Evolutionary conservation across 2,113 vertebrate genomes (phyloP), one percentile per base, ranked within the genome.

Genomic region (Eira barbara): DNA sequence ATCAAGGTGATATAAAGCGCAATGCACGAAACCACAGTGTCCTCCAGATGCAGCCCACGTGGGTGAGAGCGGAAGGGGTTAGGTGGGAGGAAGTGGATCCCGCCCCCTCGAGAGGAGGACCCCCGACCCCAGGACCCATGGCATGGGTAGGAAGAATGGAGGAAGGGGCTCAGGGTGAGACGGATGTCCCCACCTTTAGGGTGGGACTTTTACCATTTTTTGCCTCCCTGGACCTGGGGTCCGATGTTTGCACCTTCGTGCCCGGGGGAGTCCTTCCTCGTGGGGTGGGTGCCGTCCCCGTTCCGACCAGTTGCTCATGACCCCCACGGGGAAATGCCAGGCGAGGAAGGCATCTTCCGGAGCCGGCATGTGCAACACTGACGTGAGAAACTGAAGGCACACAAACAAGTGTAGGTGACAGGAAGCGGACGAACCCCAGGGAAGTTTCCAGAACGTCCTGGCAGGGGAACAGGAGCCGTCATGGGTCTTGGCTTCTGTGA

Each of bases 81-180:
- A 7, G 23, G 92, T n/a, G 6, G 61, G 23, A 34, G 67, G 39
- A 39, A 29, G 39, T 0, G 1, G 6, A 21, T 9, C 6, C 6
- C 0, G 4, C 1, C 2, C 10, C 27, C 25, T 15, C 0, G 0
- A 4, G 14, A 47, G 76, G n/a, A 7, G 1, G 14, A 25, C 25
- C 47, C 31, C 17, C 0, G 7, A 36, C 67, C 42, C 65, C 20
- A 9, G 85, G 5, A 4, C 2, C 0, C 7, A 9, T 0, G 7
- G 13, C 0, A 2, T 11, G 14, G 78, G 3, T 4, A 15, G 61
- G 42, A 42, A 42, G 55, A 31, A 52, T 0, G 2, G 5, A 45
- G 7, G 25, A 34, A 42, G 55, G 23, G 18, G 18, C 31, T 0
- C 8, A 9, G 17, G 65, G 6, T 9, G 29, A 36, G 52, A 21